Base-by-base conservation (phyloP, 2,113 vertebrate genomes). In the Brachypodius melanocephalos region DNA sequence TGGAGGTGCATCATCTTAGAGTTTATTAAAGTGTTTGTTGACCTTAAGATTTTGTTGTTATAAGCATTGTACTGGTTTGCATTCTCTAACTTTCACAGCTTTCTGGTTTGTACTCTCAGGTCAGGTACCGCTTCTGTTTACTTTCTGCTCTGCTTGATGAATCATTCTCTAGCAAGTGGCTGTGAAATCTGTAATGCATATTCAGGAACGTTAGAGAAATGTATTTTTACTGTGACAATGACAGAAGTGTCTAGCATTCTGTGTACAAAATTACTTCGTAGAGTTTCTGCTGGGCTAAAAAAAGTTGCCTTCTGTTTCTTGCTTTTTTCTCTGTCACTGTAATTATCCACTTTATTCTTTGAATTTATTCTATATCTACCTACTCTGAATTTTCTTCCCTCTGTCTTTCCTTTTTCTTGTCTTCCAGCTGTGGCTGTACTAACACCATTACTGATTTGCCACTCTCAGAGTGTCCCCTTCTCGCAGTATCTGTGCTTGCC, bases 381-480 rank as follows among this genome's bases (percentile, higher is more conserved):
- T 97, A 43, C 85, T 93, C 89, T 96, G 81, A 90, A 43, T 94
- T 91, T 96, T 86, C 80, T 90, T 85, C 48, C 65, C 46, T 86
- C 36, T 96, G 87, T 85, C 59, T 93, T 96, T 80, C 91, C 87
- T 94, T 97, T 88, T 96, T 98, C 96, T 98, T 98, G 74, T 98
- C 93, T 98, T 98, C 96, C 97, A 98, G 98, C 96, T 98, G 91
- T 98, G 97, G 94, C 96, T 97, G 89, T 97, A 98, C 94, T 98
- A 98, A 98, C 94, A 92, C 80, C 87, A 71, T 89, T 96, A 79
- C 80, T 97, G 98, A 94, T 87, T 97, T 96, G 97, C 87, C 95
- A 95, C 96, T 98, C 97, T 93, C 92, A 96, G 97, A 97, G 97
- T 65, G 83, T 95, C 97, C 51, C 84, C 91, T 97, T 98, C 97